Base-by-base conservation (phyloP, 2,113 vertebrate genomes). In the Xenopus tropicalis region DNA sequence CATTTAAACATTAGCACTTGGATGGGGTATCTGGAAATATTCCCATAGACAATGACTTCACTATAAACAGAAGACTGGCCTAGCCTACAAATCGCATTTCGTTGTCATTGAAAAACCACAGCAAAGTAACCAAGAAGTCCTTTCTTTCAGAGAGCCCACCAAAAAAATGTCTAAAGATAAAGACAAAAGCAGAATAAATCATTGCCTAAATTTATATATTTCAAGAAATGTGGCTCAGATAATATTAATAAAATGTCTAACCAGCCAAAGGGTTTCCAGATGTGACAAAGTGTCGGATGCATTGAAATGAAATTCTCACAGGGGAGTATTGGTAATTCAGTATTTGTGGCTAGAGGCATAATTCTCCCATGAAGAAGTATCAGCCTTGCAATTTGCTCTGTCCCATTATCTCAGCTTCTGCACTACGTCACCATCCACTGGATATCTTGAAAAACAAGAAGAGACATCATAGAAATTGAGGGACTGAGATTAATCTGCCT, bases 231-330 rank as follows among this genome's bases (percentile, higher is more conserved):
- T 70, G 67, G 12, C 52, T 58, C 4, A 37, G 25, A 58, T 58
- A 59, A 58, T 59, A 61, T 70, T 48, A 46, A 66, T 66, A 66
- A 66, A 37, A 44, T 17, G 19, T 66, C 19, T 69, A 29, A 79
- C 20, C 22, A 48, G 62, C 70, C 37, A 29, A 80, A 78, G 81
- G 0, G 4, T 74, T 83, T 82, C 77, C 69, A 79, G 72, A 77
- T 67, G 48, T 74, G 78, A 80, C 21, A 70, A 61, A 58, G 61
- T 69, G 42, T 80, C 62, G 74, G 72, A 59, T 44, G 17, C 79
- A 63, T 78, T 81, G 48, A 52, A 48, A 82, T 71, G 77, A 65
- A 64, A 75, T 74, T 79, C 72, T 23, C 48, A 73, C 29, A 20
- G 1, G 12, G 70, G 21, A 69, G 69, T 74, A 77, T 29, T 9